Conservation (phyloP, 2,797 vertebrate species). For the Dendrocincla fuliginosa region DNA sequence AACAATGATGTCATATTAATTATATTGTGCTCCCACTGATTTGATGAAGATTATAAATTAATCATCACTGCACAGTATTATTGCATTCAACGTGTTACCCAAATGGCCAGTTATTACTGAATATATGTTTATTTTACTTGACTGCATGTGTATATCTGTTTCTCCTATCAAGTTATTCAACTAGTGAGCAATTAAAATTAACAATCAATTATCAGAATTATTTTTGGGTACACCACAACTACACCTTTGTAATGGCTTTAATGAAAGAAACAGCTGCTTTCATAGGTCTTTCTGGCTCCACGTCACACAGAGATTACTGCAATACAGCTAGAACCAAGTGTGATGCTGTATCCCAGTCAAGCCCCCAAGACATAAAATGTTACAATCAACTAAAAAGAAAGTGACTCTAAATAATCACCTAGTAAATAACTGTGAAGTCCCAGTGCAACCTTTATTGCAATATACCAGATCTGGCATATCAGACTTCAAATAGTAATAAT, state of each 20-base stretch:
- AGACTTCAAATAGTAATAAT: constrained; percentile 33
- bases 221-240: not conserved
- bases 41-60: not conserved
- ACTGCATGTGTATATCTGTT: not conserved
- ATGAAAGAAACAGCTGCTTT: constrained; percentile 21
- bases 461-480: constrained; percentile 4
- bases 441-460: not conserved
- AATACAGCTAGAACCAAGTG: not conserved
- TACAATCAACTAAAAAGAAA: not conserved
- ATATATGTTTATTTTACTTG: not conserved
- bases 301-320: not conserved
- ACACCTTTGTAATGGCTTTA: constrained; percentile 5
- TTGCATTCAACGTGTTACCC: not conserved
- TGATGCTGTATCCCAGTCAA: not conserved
- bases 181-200: constrained; percentile 25
- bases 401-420: constrained; percentile 34
- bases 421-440: constrained; percentile 47
- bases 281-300: not conserved
- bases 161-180: not conserved
- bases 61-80: not conserved
- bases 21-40: not conserved
- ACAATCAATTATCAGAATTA: constrained; percentile 21
- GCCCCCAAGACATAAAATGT: not conserved
- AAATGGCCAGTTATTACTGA: not conserved
- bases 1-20: not conserved